Evolutionary conservation across 2,888 invertebrate species (phyloP), one percentile per base, ranked within the genome.

Genomic region (Odontomyia ornata): DNA sequence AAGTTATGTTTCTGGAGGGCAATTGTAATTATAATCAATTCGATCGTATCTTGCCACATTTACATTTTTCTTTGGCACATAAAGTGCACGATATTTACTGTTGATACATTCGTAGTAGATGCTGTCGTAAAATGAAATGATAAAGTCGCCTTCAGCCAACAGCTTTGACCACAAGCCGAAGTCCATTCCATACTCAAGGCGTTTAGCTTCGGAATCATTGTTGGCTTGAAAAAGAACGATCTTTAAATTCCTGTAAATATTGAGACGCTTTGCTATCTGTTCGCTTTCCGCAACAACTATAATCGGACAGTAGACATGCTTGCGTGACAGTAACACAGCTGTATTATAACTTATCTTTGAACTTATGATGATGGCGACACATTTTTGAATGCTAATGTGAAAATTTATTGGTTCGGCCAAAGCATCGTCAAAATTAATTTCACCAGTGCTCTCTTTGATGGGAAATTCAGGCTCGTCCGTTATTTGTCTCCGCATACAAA

Each of bases 281-380:
- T 76, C 80, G 0, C 79, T 77, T 1, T 77, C 36, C 0, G 81
- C 80, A 11, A 77, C 60, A 43, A 84, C 80, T 69, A 84, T 83
- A 0, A 87, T 86, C 0, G 86, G 86, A 75, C 86, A 87, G 52
- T 87, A 85, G n/a, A 87, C 84, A 76, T 73, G 18, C n/a, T 57
- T 28, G 15, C 65, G 65, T 9, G 77, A 75, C 5, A 77, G 15
- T 15, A 56, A 11, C 18, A 56, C 75, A 3, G 67, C 77, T 1
- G 73, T 73, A 43, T 36, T 36, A 21, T 73, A 52, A 21, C n/a
- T 52, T 1, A 57, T 25, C 4, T 1, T 21, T 3, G 73, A 30
- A 15, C 30, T 73, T 9, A 73, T 73, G 23, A 73, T 60, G 4
- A 73, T 21, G 7, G 73, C 73, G 21, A 36, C 27, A 23, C 73